Conservation (phyloP, 2,113 vertebrate species). For the Alaudala cheleensis region DNA sequence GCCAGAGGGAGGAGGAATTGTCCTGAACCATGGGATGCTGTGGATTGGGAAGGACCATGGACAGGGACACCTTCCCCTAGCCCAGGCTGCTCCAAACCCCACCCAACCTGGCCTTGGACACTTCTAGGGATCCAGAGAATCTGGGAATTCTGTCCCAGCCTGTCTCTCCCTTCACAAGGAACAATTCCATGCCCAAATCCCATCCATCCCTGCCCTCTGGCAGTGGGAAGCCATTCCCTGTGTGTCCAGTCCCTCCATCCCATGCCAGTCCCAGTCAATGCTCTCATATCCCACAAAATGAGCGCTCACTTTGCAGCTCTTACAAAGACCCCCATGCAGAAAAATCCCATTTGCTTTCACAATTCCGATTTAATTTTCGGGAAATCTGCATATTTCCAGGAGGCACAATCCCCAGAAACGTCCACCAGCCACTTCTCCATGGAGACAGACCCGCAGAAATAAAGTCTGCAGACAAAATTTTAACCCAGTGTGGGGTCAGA, state of each 20-base stretch:
- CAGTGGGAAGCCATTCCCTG: not conserved
- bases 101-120: not conserved
- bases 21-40: no score
- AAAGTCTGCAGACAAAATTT: not conserved
- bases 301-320: not conserved
- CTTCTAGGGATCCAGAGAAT: not conserved
- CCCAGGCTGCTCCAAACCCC: no score
- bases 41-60: no score
- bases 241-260: not conserved
- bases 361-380: not conserved
- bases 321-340: fast-evolving
- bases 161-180: not conserved
- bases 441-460: not conserved
- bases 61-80: no score
- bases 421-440: not conserved
- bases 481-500: fast-evolving
- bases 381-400: not conserved
- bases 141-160: not conserved
- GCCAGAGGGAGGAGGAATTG: no score
- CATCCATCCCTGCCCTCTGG: fast-evolving
- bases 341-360: not conserved
- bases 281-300: no score
- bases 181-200: not conserved
- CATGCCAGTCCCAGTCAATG: not conserved
- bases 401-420: not conserved